Evolutionary conservation across 2,888 invertebrate genomes (phyloP), one percentile per base, ranked within the genome.

Genomic region (Embidobia sp.): DNA sequence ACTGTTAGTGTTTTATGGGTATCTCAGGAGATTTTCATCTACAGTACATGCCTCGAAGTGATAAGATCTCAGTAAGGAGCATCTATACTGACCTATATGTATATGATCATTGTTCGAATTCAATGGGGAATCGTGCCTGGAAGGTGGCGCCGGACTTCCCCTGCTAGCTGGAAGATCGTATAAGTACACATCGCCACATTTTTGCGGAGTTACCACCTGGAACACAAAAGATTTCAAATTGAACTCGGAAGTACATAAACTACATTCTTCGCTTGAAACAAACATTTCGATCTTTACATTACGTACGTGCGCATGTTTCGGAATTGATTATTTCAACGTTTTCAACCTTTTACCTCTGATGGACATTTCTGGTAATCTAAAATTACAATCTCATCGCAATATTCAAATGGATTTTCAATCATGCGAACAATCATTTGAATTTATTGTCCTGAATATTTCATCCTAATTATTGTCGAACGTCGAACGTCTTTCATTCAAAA

Each of bases 131-230:
- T 85, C 88, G 78, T 85, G 87, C 63, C 87, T 84, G 61, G 86
- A 86, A 31, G 84, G 82, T 66, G 88, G 87, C 22, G 87, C 88
- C 22, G 87, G 87, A 79, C 87, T 88, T 53, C 83, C 86, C 67
- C 89, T 86, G 75, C 85, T 89, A 7, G 91, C 91, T 76, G 93
- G 92, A 86, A 93, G 91, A 88, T 94, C 94, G 90, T 94, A 94
- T 78, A 94, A 90, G 89, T 93, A 94, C 46, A 94, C 93, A 88
- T 94, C 94, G 83, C 94, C 94, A 89, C 92, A 92, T 88, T 93
- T 93, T 87, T 94, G 93, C 29, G 94, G 94, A 69, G 93, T 93
- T 78, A 94, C 91, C 76, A 93, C 93, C 93, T 94, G 90, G 10
- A 91, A 61, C 26, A 53, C 1, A 70, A 49, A 70, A 35, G 3